A percentile compares a stretch with the other conserved stretches of the same genome.
Conservation (phyloP, 2,888 invertebrate species). For the Drosophila quinaria region DNA sequence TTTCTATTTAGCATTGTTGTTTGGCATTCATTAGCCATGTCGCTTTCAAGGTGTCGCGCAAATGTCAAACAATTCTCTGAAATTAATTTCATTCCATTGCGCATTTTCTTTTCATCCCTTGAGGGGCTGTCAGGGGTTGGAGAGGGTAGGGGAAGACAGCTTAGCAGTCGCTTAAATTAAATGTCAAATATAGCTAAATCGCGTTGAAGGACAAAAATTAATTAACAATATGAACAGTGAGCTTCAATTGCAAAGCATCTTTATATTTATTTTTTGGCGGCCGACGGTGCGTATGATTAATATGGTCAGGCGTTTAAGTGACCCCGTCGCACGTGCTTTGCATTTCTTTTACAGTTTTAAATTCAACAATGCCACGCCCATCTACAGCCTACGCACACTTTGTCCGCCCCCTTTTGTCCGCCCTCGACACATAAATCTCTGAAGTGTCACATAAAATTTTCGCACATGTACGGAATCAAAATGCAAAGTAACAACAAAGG, state of each 20-base stretch:
- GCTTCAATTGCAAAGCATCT: neutral
- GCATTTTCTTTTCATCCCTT: constrained; percentile 17
- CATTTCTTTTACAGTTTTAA: constrained; percentile 60
- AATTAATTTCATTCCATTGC: constrained; percentile 70
- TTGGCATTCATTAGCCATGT: constrained; percentile 56
- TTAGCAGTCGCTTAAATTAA: constrained; percentile 57
- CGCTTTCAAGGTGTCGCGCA: constrained; percentile 37
- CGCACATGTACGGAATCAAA: constrained; percentile 79
- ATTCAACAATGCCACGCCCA: constrained; percentile 70
- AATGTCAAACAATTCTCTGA: constrained; percentile 63
- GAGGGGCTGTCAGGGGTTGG: neutral
- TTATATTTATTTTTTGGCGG: constrained; percentile 3
- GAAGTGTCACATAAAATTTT: constrained; percentile 81
- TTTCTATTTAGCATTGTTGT: constrained; percentile 33
- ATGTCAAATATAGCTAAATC: constrained; percentile 63
- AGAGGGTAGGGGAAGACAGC: neutral
- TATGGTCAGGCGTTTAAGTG: constrained; percentile 50
- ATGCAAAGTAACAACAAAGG: constrained; percentile 58
- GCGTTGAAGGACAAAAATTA: constrained; percentile 55
- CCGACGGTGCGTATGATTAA: constrained; percentile 73
- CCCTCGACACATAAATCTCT: constrained; percentile 64
- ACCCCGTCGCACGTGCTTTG: constrained; percentile 62
- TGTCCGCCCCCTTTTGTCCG: neutral
- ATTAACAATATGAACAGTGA: constrained; percentile 50
- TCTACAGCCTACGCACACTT: constrained; percentile 31